These are phyloP conservation scores for Elegia similella DNA, from an alignment of 2,888 invertebrate genomes.

Conservation along the genomic window DNA sequence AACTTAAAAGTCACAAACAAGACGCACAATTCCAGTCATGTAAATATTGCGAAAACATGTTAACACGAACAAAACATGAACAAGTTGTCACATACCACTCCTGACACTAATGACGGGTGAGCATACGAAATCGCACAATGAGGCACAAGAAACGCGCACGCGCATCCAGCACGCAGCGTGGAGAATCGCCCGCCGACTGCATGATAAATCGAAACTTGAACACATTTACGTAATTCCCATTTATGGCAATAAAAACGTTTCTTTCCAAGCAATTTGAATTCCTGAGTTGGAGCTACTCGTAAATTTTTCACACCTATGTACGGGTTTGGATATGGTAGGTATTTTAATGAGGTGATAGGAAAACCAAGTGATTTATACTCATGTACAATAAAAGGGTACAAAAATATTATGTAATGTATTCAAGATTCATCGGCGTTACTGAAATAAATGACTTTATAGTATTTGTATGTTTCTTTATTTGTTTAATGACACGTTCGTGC, in stretches of 20 bases:
- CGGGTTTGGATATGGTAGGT: neutral
- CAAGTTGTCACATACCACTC: constrained; percentile 51
- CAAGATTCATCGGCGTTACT: too few species aligned
- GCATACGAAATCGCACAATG: constrained; percentile 67
- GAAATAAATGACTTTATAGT: too few species aligned
- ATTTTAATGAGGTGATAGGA: neutral
- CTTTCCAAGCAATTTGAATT: constrained; percentile 15
- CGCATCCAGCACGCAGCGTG: constrained; percentile 37
- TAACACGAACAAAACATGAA: constrained; percentile 40
- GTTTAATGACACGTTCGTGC: too few species aligned
- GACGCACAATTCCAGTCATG: constrained; percentile 20
- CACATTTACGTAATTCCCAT: constrained; percentile 16
- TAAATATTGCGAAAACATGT: constrained; percentile 25
- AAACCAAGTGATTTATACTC: too few species aligned
- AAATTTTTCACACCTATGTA: constrained; percentile 1
- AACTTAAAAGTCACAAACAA: neutral
- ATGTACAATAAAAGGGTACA: too few species aligned
- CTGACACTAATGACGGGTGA: constrained; percentile 59
- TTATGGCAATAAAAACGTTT: constrained; percentile 16
- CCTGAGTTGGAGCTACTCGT: constrained; percentile 6
- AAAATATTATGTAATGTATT: too few species aligned
- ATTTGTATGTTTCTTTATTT: too few species aligned
- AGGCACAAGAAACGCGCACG: constrained; percentile 36
- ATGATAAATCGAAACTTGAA: constrained; percentile 12
- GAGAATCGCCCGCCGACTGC: constrained; percentile 21